A percentile compares a stretch with the other conserved stretches of the same genome.
Conservation (phyloP, 2,888 invertebrate species). For the Neocrepidodera transversa region DNA sequence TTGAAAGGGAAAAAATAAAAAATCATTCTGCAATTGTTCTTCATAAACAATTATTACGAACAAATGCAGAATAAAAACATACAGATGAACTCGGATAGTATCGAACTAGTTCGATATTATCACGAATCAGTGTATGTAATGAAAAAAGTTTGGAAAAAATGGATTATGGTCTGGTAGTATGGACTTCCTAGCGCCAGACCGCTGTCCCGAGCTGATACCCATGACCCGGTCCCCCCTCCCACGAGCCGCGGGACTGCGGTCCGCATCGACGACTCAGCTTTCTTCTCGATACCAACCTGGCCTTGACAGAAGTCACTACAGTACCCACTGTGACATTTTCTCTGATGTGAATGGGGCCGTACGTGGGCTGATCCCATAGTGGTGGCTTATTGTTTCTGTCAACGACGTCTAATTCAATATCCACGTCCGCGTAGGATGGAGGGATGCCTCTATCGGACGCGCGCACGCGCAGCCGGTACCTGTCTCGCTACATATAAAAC, state of each 20-base stretch:
- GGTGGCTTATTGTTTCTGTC: conserved; percentile 98
- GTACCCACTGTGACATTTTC: conserved; percentile 99
- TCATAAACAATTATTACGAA: neutral
- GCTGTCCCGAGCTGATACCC: conserved; percentile 53
- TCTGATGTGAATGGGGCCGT: conserved; percentile 97
- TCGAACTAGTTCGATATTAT: neutral
- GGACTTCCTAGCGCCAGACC: conserved; percentile 44
- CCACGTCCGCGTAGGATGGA: conserved; percentile 93
- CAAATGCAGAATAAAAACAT: neutral
- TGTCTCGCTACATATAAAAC: conserved; percentile 82
- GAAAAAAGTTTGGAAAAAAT: conserved; percentile 33
- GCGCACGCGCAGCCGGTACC: conserved; percentile 94
- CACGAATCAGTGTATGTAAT: neutral
- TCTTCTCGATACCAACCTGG: conserved; percentile 84
- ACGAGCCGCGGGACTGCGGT: conserved; percentile 44
- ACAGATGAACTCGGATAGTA: neutral
- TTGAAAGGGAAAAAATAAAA: conserved; percentile 29
- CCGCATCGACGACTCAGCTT: conserved; percentile 34
- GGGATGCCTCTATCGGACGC: conserved; percentile 95
- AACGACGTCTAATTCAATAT: conserved; percentile 97
- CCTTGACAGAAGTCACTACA: conserved; percentile 97
- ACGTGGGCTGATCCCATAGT: conserved; percentile 93
- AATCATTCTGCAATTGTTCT: conserved; percentile 6
- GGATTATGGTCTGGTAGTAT: conserved; percentile 45
- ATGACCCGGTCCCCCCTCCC: conserved; percentile 49